Evolutionary conservation across 2,113 vertebrate genomes (phyloP), one percentile per base, ranked within the genome.

Genomic region (Zosterops lateralis): DNA sequence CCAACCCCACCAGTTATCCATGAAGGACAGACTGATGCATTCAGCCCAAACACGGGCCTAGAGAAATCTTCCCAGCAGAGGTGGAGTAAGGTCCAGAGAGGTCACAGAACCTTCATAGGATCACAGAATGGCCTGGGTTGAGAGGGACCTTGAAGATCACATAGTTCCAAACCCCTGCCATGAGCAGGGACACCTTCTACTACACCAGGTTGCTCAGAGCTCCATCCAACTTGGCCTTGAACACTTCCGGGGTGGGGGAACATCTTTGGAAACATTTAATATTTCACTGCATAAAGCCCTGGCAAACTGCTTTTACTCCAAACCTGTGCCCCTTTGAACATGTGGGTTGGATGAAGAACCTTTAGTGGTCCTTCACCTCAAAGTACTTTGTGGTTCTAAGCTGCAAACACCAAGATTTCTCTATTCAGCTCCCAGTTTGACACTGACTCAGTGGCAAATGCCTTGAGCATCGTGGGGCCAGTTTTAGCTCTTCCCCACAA

Each of bases 401-500:
- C 47, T 64, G 36, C 40, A 67, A 85, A 31, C 36, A 85, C 14
- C 19, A 73, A 56, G 4, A 24, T 70, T 61, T 80, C 68, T 29
- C 20, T 36, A 3, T 53, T 64, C 72, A 64, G 61, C 45, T 79
- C 44, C 62, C 32, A 45, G 0, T 25, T 80, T 87, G n/a, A 42
- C 61, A 40, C 40, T 50, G 44, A 67, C 12, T 51, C 16, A 16
- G 38, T 22, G 73, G 20, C 18, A 80, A 68, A 62, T 32, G 21
- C n/a, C 51, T 28, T 32, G 53, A n/a, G n/a, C 19, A 57, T 26
- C 0, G 0, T 8, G 24, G 34, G 48, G 24, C 14, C 19, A 10
- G 13, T 40, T 67, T 82, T 71, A 77, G 6, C 31, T 66, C 36
- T 86, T 61, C 4, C 17, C 7, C 70, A 36, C 14, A 9, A 45